These are phyloP conservation scores for Meiosimyza platycephala DNA, from an alignment of 2,888 invertebrate species.

Conservation along the genomic window DNA sequence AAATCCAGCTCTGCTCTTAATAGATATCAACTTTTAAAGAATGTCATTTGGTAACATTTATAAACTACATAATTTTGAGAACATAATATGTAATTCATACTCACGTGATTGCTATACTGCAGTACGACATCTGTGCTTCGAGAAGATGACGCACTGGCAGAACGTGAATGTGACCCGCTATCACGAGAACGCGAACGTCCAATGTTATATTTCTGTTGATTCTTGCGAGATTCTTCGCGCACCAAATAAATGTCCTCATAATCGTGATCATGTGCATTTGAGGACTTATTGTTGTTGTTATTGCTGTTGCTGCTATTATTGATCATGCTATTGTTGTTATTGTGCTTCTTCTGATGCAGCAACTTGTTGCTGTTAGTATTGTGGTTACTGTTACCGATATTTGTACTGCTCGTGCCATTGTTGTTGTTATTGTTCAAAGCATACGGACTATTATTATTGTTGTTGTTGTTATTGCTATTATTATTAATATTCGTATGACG, in stretches of 20 bases:
- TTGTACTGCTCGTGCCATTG: conserved; percentile 45
- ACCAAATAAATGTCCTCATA: conserved; percentile 86
- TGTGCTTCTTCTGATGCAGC: conserved; percentile 47
- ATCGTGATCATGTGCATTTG: conserved; percentile 73
- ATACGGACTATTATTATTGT: conserved; percentile 39
- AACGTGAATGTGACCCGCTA: conserved; percentile 81
- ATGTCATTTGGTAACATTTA: neutral
- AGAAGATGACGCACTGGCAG: conserved; percentile 72
- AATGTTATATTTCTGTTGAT: conserved; percentile 58
- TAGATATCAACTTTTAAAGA: neutral
- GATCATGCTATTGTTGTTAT: conserved; percentile 39
- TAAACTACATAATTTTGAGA: neutral
- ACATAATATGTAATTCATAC: conserved; percentile 40
- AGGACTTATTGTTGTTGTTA: conserved; percentile 29
- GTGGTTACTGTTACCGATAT: conserved; percentile 45
- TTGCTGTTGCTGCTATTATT: conserved; percentile 33
- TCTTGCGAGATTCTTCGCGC: conserved; percentile 70
- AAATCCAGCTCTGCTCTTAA: no score
- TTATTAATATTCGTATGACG: conserved; percentile 49
- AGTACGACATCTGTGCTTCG: conserved; percentile 67
- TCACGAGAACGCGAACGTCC: conserved; percentile 73
- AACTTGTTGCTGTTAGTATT: conserved; percentile 45
- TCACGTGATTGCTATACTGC: conserved; percentile 65
- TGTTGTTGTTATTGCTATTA: conserved; percentile 45
- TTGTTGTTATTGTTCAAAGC: conserved; percentile 44